Evolutionary conservation across 2,797 vertebrate genomes (phyloP).

Genomic region (Eulemur albifrons): DNA sequence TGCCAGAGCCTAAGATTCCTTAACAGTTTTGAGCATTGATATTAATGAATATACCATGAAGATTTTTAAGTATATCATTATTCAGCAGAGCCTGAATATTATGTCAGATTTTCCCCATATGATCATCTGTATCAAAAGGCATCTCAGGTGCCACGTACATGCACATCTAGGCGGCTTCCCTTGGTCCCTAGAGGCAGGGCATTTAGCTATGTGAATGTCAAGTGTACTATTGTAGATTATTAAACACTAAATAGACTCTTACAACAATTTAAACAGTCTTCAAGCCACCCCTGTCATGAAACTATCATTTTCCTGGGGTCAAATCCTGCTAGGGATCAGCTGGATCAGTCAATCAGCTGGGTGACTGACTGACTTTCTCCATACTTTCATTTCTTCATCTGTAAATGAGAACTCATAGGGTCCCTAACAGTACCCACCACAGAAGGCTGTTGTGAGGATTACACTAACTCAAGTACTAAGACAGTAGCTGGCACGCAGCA

Average conservation of each 20-base stretch:
- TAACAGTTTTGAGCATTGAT: neutral
- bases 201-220: neutral
- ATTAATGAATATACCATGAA: neutral
- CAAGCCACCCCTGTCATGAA: neutral
- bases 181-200: neutral
- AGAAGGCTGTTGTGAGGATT: neutral
- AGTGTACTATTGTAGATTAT: neutral
- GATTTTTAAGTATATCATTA: neutral
- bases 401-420: neutral
- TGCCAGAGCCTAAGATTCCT: neutral
- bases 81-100: neutral
- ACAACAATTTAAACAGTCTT: neutral
- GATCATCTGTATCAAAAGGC: neutral
- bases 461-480: neutral
- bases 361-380: neutral
- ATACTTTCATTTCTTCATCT: neutral
- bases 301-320: neutral
- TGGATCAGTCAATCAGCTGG: neutral
- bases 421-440: neutral
- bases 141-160: neutral
- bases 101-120: neutral
- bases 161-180: neutral
- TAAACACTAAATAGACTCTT: neutral
- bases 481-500: neutral
- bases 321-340: neutral